phyloP scores from a whole-genome alignment of 2,797 vertebrate species.

The Rhincodon typus region DNA sequence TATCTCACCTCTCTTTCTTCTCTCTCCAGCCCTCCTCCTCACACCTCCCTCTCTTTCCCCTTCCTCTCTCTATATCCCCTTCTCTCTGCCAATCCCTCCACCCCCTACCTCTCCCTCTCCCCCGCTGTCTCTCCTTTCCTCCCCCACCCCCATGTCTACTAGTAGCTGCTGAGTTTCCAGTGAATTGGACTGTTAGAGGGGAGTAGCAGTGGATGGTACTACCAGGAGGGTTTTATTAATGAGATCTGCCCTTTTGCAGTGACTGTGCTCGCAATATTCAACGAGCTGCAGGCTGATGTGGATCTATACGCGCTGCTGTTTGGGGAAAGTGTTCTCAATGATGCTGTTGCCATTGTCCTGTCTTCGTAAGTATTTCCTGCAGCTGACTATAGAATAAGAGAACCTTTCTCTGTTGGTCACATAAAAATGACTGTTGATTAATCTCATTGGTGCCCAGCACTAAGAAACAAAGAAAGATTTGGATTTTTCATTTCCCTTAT shows the following conservation, averaged over 20 bases:
- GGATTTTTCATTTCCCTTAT: not conserved
- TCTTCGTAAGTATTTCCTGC: conserved; percentile 80
- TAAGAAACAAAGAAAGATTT: not conserved
- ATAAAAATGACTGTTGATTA: not conserved
- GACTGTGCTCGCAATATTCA: conserved; percentile 96
- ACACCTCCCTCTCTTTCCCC: too few relatives aligned
- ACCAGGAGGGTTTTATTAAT: not conserved
- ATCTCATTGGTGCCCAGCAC: not conserved
- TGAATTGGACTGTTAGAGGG: too few relatives aligned
- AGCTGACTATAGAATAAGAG: conserved; percentile 40
- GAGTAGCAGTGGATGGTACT: too few relatives aligned
- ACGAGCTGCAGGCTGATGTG: conserved; percentile 90
- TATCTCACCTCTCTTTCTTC: too few relatives aligned
- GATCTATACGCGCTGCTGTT: conserved; percentile 93
- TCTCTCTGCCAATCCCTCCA: too few relatives aligned
- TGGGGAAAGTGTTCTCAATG: conserved; percentile 96
- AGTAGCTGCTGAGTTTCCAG: too few relatives aligned
- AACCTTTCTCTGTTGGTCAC: not conserved
- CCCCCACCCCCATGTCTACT: too few relatives aligned
- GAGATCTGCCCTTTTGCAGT: conserved; percentile 64
- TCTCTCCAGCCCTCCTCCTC: too few relatives aligned
- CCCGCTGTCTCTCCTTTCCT: too few relatives aligned
- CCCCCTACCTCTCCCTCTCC: too few relatives aligned
- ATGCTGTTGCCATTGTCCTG: conserved; percentile 87
- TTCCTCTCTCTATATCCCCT: too few relatives aligned